Percentiles rank a stretch among this genome's conserved stretches.
Evolutionary conservation across 2,113 vertebrate genomes (phyloP).

Genomic region (Alligator mississippiensis): DNA sequence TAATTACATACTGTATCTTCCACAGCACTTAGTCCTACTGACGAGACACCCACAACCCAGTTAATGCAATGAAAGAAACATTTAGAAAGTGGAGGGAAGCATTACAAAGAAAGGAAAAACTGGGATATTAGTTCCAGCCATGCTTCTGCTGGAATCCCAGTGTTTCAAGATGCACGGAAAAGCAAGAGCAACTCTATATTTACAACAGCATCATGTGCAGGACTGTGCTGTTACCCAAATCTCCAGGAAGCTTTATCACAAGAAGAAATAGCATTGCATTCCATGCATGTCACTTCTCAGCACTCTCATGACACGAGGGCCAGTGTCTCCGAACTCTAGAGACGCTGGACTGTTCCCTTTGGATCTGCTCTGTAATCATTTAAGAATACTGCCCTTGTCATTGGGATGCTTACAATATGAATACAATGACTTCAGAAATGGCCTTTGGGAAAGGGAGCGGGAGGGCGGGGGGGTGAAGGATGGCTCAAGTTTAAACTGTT

Average conservation of each 20-base stretch:
- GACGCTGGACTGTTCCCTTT: not conserved
- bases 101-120: not conserved
- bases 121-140: not conserved
- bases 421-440: not conserved
- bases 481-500: not conserved
- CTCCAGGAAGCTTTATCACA: not conserved
- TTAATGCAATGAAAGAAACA: not conserved
- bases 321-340: not conserved
- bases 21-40: not conserved
- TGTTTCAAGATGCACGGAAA: not conserved
- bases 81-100: not conserved
- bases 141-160: not conserved
- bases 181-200: not conserved
- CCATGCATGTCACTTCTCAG: not conserved
- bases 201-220: not conserved
- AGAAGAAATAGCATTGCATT: not conserved
- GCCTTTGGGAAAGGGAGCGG: not conserved
- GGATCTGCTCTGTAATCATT: not conserved
- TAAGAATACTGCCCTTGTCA: not conserved
- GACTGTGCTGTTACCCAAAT: not conserved
- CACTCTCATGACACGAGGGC: not conserved
- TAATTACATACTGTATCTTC: not conserved
- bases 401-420: not conserved
- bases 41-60: not conserved
- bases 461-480: not conserved